These are phyloP conservation scores for Acheta domesticus DNA, from an alignment of 2,888 invertebrate species.

Conservation along the genomic window DNA sequence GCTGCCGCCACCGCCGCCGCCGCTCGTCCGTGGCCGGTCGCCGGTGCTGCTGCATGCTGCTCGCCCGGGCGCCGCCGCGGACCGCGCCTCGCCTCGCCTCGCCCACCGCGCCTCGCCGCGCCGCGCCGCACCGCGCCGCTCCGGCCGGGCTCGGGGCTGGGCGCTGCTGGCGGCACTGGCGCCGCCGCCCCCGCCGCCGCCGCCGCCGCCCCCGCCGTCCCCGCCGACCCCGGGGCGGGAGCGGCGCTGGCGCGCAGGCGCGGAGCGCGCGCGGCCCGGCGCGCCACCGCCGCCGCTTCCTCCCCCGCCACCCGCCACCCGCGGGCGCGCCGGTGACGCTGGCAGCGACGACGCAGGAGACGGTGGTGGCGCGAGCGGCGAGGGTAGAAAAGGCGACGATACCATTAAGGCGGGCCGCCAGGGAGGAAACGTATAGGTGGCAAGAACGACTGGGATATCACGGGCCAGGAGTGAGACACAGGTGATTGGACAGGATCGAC, in stretches of 20 bases:
- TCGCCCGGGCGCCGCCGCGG: not conserved
- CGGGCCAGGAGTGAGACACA: too few species aligned
- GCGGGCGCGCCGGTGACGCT: not conserved
- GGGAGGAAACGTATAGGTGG: too few species aligned
- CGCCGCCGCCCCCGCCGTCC: not conserved
- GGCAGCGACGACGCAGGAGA: not conserved
- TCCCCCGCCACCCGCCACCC: not conserved
- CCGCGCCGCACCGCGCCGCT: not conserved
- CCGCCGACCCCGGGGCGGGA: not conserved
- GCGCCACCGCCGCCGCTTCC: not conserved
- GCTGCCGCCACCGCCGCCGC: conserved; percentile 5
- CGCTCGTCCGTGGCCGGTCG: conserved; percentile 18
- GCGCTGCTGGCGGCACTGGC: conserved; percentile 7
- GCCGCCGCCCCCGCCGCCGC: not conserved
- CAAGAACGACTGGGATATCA: too few species aligned
- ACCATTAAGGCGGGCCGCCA: too few species aligned
- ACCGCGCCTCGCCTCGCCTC: not conserved
- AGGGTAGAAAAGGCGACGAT: too few species aligned
- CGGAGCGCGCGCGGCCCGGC: not conserved
- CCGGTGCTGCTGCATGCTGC: not conserved
- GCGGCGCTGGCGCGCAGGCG: not conserved
- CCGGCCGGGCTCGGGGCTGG: conserved; percentile 11
- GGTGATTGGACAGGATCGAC: too few species aligned
- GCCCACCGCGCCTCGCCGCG: conserved; percentile 11
- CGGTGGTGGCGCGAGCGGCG: not conserved